Evolutionary conservation across 1,140 invertebrate species (phyloP).

Genomic region (Cepaea nemoralis): DNA sequence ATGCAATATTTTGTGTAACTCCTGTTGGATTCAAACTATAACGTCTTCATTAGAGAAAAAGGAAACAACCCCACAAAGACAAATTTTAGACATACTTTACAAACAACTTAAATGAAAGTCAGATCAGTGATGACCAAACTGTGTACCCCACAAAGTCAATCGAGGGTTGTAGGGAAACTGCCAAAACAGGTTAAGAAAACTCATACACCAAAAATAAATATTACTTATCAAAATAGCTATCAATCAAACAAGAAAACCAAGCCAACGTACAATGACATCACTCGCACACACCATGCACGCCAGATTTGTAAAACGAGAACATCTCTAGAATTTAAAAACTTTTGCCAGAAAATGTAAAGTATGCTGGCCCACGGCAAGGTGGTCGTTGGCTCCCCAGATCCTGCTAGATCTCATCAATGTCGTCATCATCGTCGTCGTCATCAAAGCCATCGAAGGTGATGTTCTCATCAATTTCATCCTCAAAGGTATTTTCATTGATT

Average conservation of each 20-base stretch:
- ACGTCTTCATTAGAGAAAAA: too few species aligned
- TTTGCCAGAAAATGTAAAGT: background rate
- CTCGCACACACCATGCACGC: background rate
- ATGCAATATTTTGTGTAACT: too few species aligned
- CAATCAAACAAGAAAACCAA: background rate
- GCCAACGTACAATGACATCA: background rate
- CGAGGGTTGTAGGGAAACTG: too few species aligned
- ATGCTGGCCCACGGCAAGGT: background rate
- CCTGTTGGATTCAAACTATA: too few species aligned
- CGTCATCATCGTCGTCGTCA: slow-evolving; percentile 67
- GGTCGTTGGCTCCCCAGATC: background rate
- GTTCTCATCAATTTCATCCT: slow-evolving; percentile 65
- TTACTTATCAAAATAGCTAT: too few species aligned
- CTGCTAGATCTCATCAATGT: slow-evolving; percentile 47
- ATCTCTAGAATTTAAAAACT: background rate
- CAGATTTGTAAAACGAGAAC: background rate
- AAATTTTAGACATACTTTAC: too few species aligned
- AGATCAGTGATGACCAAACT: too few species aligned
- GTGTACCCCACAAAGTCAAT: too few species aligned
- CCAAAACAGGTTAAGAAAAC: too few species aligned
- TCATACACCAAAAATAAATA: too few species aligned
- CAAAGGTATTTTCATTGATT: slow-evolving; percentile 65
- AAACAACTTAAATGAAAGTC: too few species aligned
- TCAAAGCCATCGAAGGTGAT: slow-evolving; percentile 82
- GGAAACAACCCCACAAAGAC: too few species aligned